Evolutionary conservation across 2,113 vertebrate genomes (phyloP).

Genomic region (Regulus satrapa): DNA sequence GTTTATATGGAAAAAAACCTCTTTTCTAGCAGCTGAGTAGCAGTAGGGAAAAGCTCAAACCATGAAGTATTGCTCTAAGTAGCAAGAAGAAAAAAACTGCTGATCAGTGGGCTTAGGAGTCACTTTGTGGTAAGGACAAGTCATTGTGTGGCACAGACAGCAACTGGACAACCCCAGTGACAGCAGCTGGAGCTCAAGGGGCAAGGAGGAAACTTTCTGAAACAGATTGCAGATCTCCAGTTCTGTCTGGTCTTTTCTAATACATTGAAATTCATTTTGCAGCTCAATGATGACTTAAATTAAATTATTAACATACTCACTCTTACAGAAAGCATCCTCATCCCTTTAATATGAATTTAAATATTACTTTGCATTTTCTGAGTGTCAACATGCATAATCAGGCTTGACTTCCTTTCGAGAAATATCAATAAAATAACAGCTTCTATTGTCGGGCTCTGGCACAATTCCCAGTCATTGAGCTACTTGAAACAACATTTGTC

Average conservation of each 20-base stretch:
- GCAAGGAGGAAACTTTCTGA: background rate
- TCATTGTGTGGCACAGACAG: rapidly evolving
- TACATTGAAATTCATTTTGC: background rate
- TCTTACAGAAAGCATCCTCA: background rate
- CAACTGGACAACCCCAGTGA: background rate
- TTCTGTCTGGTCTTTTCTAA: background rate
- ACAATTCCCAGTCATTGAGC: constrained; percentile 10
- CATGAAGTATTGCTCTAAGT: background rate
- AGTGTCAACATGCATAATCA: constrained; percentile 17
- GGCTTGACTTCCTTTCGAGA: constrained; percentile 21
- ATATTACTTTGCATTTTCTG: constrained; percentile 17
- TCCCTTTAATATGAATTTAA: constrained; percentile 7
- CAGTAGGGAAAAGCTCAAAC: background rate
- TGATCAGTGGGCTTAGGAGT: background rate
- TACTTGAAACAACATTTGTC: constrained; percentile 17
- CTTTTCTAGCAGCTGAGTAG: background rate
- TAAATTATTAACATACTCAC: background rate
- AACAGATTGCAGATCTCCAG: background rate
- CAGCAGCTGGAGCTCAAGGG: background rate
- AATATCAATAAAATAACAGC: constrained; percentile 30
- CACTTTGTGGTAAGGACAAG: background rate
- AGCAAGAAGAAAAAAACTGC: background rate
- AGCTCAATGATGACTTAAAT: background rate
- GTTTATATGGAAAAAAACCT: background rate
- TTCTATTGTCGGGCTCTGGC: constrained; percentile 13